Base-by-base conservation (phyloP, 1,140 invertebrate genomes). In the Melitaea cinxia region DNA sequence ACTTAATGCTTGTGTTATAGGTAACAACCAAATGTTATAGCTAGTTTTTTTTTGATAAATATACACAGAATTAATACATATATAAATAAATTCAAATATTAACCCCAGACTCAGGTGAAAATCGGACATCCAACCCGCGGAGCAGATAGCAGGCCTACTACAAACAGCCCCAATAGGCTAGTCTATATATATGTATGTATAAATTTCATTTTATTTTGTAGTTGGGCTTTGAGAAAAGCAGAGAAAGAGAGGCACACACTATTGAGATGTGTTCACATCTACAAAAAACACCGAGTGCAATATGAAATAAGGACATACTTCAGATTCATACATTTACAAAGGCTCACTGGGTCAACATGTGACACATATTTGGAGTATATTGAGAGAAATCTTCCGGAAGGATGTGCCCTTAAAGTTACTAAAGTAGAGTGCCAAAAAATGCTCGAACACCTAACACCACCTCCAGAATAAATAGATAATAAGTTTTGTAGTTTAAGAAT, bases 321-420 rank as follows among this genome's bases (percentile, higher is more conserved):
- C 86, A 93, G 94, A 62, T 95, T 96, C 78, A 92, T 99, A 72
- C 94, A 97, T 80, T 95, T 98, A 50, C 92, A 95, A 65, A 93
- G 95, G 72, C 80, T 99, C 2, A 99, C 99, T 1, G 97, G 97
- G 15, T 99, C 98, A 6, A 99, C 98, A 17, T 95, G 97, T 49
- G 97, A 98, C 70, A 99, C 98, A 17, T 97, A 97, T 87, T 91
- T 99, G 24, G 99, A 99, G 90, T 99, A 99, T 88, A 95, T 99
- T 59, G 94, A 99, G 85, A 93, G 98, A 72, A 99, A 99, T 93
- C 92, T 99, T 66, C 99, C 99, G 0, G 99, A 99, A 93, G 98
- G 98, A 58, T 96, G 99, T 50, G 96, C 96, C 15, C 94, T 99
- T 91, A 98, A 98, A 93, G 96, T 98, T 3, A 97, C 97, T 10